Percentiles rank a stretch among this genome's conserved stretches.
Evolutionary conservation across 2,797 vertebrate species (phyloP).

Genomic region (Malurus splendens): DNA sequence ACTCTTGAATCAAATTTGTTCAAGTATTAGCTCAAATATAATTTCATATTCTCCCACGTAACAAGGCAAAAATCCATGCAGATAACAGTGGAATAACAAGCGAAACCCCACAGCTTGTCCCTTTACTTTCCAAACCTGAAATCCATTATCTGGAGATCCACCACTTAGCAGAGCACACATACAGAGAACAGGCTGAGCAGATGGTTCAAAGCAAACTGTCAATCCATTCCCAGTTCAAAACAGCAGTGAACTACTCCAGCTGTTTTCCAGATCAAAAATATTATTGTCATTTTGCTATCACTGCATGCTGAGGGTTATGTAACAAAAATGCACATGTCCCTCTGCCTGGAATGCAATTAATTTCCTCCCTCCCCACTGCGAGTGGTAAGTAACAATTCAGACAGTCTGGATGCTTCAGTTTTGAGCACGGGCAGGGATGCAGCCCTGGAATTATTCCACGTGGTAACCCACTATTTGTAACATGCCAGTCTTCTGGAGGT

Average conservation of each 20-base stretch:
- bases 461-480: constrained; percentile 10
- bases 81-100: not conserved
- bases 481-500: not conserved
- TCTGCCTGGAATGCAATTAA: constrained; percentile 48
- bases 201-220: constrained; percentile 18
- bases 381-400: constrained; percentile 31
- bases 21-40: not conserved
- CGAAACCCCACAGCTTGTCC: not conserved
- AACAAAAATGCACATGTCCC: constrained; percentile 41
- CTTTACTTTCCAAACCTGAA: constrained; percentile 6
- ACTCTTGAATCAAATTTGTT: not conserved
- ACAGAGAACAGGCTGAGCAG: not conserved
- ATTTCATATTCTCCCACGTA: not conserved
- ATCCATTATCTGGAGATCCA: not conserved
- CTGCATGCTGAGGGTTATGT: constrained; percentile 35
- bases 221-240: constrained; percentile 27
- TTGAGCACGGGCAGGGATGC: not conserved
- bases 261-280: constrained; percentile 53
- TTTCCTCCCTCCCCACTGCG: constrained; percentile 41
- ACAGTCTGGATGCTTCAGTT: constrained; percentile 24
- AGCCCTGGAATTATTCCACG: not conserved
- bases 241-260: constrained; percentile 38
- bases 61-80: not conserved
- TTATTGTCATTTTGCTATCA: constrained; percentile 41
- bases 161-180: not conserved